These are phyloP conservation scores for Channa maculata DNA, from an alignment of 2,113 vertebrate species.

Conservation along the genomic window DNA sequence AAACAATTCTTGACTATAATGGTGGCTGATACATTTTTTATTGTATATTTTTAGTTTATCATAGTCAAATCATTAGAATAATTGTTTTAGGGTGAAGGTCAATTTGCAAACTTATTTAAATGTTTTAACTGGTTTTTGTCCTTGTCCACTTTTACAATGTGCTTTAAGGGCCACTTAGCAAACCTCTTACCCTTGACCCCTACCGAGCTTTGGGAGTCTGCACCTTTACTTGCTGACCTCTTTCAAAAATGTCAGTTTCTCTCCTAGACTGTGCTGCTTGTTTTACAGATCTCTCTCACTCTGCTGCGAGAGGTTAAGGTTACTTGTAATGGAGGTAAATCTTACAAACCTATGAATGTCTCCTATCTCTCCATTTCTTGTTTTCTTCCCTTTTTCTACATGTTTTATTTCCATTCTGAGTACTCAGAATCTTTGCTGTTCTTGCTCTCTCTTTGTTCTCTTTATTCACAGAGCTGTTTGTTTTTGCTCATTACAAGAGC, in stretches of 20 bases:
- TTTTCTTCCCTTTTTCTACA: conserved; percentile 46
- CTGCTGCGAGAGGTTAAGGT: conserved; percentile 82
- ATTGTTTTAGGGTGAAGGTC: neutral
- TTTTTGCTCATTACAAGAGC: conserved; percentile 28
- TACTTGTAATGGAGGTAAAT: conserved; percentile 84
- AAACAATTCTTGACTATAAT: no score
- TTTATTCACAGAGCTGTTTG: conserved; percentile 34
- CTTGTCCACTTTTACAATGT: conserved; percentile 21
- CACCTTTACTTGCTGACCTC: conserved; percentile 78
- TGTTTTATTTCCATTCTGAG: conserved; percentile 59
- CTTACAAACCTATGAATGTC: conserved; percentile 73
- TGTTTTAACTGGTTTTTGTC: conserved; percentile 1
- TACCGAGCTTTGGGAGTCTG: conserved; percentile 66
- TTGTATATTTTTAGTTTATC: no score
- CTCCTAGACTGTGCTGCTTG: conserved; percentile 86
- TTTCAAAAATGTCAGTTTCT: conserved; percentile 82
- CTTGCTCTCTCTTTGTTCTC: conserved; percentile 45
- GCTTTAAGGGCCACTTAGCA: neutral
- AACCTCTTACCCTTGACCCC: conserved; percentile 19
- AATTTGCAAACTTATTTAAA: neutral
- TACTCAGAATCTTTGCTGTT: conserved; percentile 35
- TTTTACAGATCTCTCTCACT: conserved; percentile 87
- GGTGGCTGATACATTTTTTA: no score
- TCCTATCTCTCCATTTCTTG: conserved; percentile 62
- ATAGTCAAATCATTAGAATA: neutral